phyloP scores from a whole-genome alignment of 1,140 invertebrate genomes.

The Aricia agestis region DNA sequence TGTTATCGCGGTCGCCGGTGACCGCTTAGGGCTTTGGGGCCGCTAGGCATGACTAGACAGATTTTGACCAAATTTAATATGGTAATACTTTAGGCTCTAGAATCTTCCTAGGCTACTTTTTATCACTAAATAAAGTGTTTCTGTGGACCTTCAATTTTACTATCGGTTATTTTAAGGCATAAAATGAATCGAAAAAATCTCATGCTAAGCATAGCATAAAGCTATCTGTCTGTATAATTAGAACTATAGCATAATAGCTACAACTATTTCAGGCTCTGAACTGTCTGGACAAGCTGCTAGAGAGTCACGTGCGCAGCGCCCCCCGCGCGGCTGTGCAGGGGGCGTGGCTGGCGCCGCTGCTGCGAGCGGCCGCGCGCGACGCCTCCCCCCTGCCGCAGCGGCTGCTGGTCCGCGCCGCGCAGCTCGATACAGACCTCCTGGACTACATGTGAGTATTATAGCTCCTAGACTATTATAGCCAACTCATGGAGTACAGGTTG shows the following conservation, averaged over 20 bases:
- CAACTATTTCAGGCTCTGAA: conserved; percentile 44
- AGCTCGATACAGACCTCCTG: conserved; percentile 42
- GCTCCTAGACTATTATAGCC: conserved; percentile 13
- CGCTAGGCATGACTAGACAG: too few species aligned
- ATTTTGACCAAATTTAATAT: too few species aligned
- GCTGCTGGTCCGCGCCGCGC: conserved; percentile 46
- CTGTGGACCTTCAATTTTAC: too few species aligned
- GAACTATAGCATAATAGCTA: neutral
- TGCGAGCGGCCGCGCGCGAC: conserved; percentile 16
- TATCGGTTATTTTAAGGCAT: too few species aligned
- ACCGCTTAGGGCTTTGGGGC: too few species aligned
- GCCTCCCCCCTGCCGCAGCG: conserved; percentile 41
- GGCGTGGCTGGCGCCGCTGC: conserved; percentile 26
- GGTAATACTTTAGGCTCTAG: too few species aligned
- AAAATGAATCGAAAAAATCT: too few species aligned
- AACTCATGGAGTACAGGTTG: neutral
- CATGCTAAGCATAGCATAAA: too few species aligned
- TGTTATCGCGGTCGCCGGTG: too few species aligned
- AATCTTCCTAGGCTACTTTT: too few species aligned
- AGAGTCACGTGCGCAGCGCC: conserved; percentile 40
- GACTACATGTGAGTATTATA: conserved; percentile 50
- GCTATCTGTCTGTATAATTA: neutral
- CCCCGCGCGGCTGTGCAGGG: conserved; percentile 33
- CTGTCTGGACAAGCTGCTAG: conserved; percentile 50
- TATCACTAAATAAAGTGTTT: too few species aligned